A percentile compares a stretch with the other conserved stretches of the same genome.
phyloP scores from a whole-genome alignment of 2,888 invertebrate species.

The Acanthoscelides obtectus region DNA sequence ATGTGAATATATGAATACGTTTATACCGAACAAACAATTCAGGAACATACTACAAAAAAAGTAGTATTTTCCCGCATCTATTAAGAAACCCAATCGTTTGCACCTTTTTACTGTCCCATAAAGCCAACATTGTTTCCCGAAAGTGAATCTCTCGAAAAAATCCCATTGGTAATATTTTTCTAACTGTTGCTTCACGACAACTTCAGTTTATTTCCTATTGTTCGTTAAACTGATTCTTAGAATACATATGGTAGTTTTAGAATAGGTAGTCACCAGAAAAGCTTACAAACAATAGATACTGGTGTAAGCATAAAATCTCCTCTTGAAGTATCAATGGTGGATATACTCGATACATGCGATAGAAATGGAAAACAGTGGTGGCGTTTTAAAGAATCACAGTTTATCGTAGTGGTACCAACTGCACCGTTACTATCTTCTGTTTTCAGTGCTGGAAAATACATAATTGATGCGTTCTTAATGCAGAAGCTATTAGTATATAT shows the following conservation, averaged over 20 bases:
- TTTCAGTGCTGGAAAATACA: too few relatives aligned
- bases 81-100: background rate
- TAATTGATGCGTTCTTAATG: too few relatives aligned
- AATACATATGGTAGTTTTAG: background rate
- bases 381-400: background rate
- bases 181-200: background rate
- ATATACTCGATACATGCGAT: background rate
- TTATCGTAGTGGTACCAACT: too few relatives aligned
- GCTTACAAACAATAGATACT: background rate
- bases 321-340: background rate
- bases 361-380: background rate
- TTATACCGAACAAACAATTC: too few relatives aligned
- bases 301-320: background rate
- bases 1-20: too few relatives aligned
- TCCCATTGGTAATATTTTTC: background rate
- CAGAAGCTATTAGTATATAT: too few relatives aligned
- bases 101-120: background rate
- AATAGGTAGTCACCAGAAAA: background rate
- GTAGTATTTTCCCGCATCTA: background rate
- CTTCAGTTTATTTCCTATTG: background rate
- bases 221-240: background rate
- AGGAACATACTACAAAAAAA: background rate
- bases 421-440: too few relatives aligned
- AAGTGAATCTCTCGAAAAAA: background rate
- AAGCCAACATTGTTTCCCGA: background rate